These are phyloP conservation scores for Melolontha melolontha DNA, from an alignment of 2,888 invertebrate genomes.

Conservation along the genomic window DNA sequence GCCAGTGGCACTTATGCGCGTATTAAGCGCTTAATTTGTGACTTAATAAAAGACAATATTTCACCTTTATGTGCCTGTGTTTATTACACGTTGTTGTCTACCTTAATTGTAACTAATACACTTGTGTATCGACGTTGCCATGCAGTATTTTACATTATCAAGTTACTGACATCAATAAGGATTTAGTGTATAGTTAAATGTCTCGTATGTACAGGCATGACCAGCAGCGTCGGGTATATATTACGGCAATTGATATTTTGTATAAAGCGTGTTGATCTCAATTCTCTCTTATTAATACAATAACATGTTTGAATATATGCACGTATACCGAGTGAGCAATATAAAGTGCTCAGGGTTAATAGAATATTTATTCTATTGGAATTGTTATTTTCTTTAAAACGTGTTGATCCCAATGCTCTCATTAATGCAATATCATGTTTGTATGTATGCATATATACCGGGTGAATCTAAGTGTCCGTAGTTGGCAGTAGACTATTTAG, in stretches of 20 bases:
- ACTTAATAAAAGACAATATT: constrained; percentile 36
- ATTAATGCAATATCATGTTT: too few relatives aligned
- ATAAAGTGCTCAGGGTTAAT: too few relatives aligned
- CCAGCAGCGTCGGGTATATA: constrained; percentile 10
- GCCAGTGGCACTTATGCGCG: neutral
- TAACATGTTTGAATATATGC: too few relatives aligned
- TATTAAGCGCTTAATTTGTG: constrained; percentile 33
- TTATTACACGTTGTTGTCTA: constrained; percentile 28
- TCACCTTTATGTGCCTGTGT: constrained; percentile 18
- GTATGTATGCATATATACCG: too few relatives aligned
- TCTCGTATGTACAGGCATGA: neutral
- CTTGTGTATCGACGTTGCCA: constrained; percentile 17
- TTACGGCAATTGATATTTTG: constrained; percentile 4
- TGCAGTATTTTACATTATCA: constrained; percentile 21
- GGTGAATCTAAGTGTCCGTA: too few relatives aligned
- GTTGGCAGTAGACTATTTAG: too few relatives aligned
- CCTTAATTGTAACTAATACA: constrained; percentile 37
- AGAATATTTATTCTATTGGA: too few relatives aligned
- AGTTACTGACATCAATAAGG: constrained; percentile 30
- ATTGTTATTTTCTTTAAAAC: neutral
- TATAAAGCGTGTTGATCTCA: too few relatives aligned
- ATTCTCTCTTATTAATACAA: too few relatives aligned
- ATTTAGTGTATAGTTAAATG: constrained; percentile 30
- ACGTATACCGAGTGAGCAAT: too few relatives aligned
- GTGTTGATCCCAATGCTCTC: too few relatives aligned